Evolutionary conservation across 2,888 invertebrate genomes (phyloP).

Genomic region (Megalurothrips usitatus): DNA sequence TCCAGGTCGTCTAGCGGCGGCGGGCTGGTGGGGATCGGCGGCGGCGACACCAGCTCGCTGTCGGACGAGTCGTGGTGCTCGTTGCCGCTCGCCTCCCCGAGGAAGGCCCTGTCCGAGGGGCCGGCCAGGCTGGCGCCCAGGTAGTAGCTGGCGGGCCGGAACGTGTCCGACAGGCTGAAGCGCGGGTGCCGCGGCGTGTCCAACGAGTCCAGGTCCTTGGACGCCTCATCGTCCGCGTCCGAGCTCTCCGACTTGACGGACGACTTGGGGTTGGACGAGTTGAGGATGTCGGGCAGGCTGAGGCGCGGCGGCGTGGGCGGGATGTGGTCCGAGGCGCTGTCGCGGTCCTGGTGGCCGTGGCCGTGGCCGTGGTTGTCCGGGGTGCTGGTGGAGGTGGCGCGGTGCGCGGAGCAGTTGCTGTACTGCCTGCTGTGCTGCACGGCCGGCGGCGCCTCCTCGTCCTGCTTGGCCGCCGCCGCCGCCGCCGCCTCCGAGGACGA

Average conservation of each 20-base stretch:
- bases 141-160: constrained; percentile 83
- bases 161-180: constrained; percentile 82
- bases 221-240: constrained; percentile 77
- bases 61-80: constrained; percentile 76
- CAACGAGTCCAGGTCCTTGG: constrained; percentile 65
- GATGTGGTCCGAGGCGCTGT: constrained; percentile 41
- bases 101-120: constrained; percentile 34
- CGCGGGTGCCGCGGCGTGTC: constrained; percentile 66
- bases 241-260: constrained; percentile 63
- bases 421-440: not conserved
- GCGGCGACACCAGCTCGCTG: constrained; percentile 72
- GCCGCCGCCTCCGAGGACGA: constrained; percentile 38
- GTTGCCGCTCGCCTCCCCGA: constrained; percentile 33
- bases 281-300: constrained; percentile 60
- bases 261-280: constrained; percentile 45
- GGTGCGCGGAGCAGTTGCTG: constrained; percentile 28
- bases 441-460: constrained; percentile 11
- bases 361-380: constrained; percentile 10
- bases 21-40: constrained; percentile 70
- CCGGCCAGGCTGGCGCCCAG: constrained; percentile 57
- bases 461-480: constrained; percentile 37
- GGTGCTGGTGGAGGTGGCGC: not conserved
- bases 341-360: constrained; percentile 35
- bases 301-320: constrained; percentile 42
- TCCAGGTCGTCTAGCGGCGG: constrained; percentile 69